phyloP scores from a whole-genome alignment of 2,888 invertebrate genomes.

The Dryadula phaetusa region DNA sequence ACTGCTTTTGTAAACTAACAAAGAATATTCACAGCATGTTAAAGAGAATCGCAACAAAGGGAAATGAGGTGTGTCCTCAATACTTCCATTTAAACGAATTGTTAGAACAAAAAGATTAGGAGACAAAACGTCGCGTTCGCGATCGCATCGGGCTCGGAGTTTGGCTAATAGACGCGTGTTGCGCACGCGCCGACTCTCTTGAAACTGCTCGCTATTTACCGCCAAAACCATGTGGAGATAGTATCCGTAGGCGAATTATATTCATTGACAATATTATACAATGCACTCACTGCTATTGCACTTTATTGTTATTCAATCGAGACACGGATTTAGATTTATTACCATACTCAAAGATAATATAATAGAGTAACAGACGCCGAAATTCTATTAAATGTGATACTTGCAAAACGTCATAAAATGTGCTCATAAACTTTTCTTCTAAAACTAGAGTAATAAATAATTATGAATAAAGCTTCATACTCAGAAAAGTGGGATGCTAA shows the following conservation, averaged over 20 bases:
- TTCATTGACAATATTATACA: slow-evolving; percentile 74
- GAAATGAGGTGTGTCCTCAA: slow-evolving; percentile 79
- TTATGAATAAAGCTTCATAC: neutral
- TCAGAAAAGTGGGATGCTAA: neutral
- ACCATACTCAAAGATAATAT: neutral
- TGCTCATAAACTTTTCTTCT: no score
- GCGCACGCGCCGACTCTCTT: slow-evolving; percentile 77
- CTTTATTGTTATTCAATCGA: slow-evolving; percentile 55
- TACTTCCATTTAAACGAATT: slow-evolving; percentile 75
- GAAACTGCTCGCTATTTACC: slow-evolving; percentile 75
- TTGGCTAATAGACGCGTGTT: slow-evolving; percentile 73
- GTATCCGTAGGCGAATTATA: slow-evolving; percentile 60
- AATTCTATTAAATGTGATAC: neutral
- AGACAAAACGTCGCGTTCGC: slow-evolving; percentile 78
- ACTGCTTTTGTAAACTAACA: slow-evolving; percentile 74
- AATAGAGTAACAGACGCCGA: neutral
- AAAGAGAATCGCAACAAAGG: slow-evolving; percentile 72
- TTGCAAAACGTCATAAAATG: no score
- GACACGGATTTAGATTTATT: slow-evolving; percentile 54
- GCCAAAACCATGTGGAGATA: slow-evolving; percentile 74
- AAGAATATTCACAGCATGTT: slow-evolving; percentile 78
- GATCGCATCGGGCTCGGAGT: slow-evolving; percentile 69
- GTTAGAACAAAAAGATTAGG: slow-evolving; percentile 70
- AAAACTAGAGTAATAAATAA: neutral
- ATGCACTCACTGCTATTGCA: slow-evolving; percentile 59